phyloP scores from a whole-genome alignment of 2,888 invertebrate genomes.

The Brachylomia viminalis region DNA sequence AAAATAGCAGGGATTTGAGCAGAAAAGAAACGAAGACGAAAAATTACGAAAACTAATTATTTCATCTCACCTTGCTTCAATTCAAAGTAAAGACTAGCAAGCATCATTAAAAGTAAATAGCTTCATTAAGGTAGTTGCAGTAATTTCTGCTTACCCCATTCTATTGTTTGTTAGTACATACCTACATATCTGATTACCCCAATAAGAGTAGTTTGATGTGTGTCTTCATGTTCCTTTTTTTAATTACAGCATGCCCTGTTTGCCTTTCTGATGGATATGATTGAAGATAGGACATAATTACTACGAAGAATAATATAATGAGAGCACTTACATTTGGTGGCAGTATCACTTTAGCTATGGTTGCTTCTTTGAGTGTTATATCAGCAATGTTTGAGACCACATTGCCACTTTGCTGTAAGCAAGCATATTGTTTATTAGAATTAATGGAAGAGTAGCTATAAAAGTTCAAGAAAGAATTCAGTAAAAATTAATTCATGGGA shows the following conservation, averaged over 20 bases:
- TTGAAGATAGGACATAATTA: conserved; percentile 22
- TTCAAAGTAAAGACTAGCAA: neutral
- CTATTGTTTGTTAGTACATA: conserved; percentile 2
- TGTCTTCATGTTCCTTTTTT: conserved; percentile 27
- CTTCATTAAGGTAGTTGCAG: no score
- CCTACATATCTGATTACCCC: neutral
- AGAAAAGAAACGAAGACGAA: conserved; percentile 16
- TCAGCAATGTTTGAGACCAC: conserved; percentile 81
- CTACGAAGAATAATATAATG: conserved; percentile 6
- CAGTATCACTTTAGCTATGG: conserved; percentile 74
- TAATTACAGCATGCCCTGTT: conserved; percentile 44
- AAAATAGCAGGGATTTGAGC: conserved; percentile 5
- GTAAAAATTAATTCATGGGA: neutral
- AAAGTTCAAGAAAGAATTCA: neutral
- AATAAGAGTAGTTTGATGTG: neutral
- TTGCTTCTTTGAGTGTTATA: conserved; percentile 83
- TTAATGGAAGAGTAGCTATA: neutral
- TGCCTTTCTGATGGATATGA: conserved; percentile 43
- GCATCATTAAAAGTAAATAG: neutral
- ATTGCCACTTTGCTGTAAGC: conserved; percentile 80
- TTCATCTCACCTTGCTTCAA: neutral
- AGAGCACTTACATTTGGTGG: conserved; percentile 79
- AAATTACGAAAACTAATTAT: neutral
- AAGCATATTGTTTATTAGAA: conserved; percentile 50
- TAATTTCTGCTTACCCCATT: neutral